Conservation (phyloP, 2,888 invertebrate species). For the Chaetoderma sp. region DNA sequence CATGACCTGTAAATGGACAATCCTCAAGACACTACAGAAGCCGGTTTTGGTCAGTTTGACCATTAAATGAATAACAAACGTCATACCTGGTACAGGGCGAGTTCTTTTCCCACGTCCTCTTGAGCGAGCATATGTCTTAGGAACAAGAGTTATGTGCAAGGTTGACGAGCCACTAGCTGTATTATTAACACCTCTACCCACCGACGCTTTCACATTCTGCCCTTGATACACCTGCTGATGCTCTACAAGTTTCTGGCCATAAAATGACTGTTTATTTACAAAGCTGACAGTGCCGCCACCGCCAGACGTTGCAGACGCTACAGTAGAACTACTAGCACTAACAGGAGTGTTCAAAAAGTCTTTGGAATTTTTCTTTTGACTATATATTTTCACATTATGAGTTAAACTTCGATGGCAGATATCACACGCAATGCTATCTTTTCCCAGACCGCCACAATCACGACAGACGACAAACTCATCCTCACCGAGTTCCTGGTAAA, state of each 20-base stretch:
- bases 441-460: constrained; percentile 83
- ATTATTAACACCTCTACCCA: no score
- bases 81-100: no score
- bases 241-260: constrained; percentile 38
- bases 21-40: no score
- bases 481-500: not conserved
- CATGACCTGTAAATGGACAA: no score
- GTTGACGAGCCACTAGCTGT: not conserved
- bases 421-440: constrained; percentile 84
- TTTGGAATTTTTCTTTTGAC: no score
- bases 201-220: not conserved
- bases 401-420: constrained; percentile 72
- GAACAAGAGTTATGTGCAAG: not conserved
- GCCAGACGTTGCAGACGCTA: no score
- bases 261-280: constrained; percentile 42
- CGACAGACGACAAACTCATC: constrained; percentile 75
- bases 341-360: no score
- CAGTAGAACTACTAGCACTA: no score
- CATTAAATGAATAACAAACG: no score
- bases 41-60: no score
- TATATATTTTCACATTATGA: constrained; percentile 37
- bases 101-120: constrained; percentile 23
- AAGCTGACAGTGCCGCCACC: no score
- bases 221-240: not conserved
- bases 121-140: not conserved